Evolutionary conservation across 2,797 vertebrate genomes (phyloP).

Genomic region (Lagocephalus sceleratus): DNA sequence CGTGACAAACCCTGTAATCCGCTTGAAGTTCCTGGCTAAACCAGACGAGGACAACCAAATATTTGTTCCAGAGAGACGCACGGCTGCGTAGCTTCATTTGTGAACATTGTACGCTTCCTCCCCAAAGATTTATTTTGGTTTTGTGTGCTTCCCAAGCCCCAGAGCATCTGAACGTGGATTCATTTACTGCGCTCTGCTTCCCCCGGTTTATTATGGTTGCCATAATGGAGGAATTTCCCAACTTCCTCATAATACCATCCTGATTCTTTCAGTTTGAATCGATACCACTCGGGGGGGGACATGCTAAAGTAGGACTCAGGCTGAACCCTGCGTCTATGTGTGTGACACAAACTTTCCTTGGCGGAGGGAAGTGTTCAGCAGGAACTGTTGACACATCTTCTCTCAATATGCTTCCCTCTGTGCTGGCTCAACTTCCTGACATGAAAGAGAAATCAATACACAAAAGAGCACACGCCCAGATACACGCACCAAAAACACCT

Average conservation of each 20-base stretch:
- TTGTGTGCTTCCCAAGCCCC: constrained; percentile 11
- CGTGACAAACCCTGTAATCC: not conserved
- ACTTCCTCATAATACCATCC: not conserved
- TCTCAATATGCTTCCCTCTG: constrained; percentile 53
- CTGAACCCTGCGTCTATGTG: no score
- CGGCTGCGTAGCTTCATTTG: constrained; percentile 1
- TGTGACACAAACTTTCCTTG: constrained; percentile 54
- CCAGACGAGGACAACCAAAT: constrained; percentile 1
- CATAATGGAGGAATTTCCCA: constrained; percentile 2
- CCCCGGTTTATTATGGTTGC: constrained; percentile 5
- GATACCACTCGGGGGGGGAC: not conserved
- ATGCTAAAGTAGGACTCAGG: not conserved
- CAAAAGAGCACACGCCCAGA: constrained; percentile 2
- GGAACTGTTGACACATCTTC: constrained; percentile 65
- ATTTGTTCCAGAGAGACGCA: constrained; percentile 8
- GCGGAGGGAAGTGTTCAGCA: constrained; percentile 51
- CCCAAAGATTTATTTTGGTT: constrained; percentile 14
- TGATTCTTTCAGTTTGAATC: not conserved
- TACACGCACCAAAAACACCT: not conserved
- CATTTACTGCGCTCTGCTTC: constrained; percentile 2
- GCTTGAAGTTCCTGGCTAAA: not conserved
- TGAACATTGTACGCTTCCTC: constrained; percentile 11
- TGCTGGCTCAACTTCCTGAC: constrained; percentile 47
- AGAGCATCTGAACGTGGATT: constrained; percentile 2
- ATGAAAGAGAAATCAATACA: constrained; percentile 44